Percentiles rank a stretch among this genome's conserved stretches.
phyloP scores from a whole-genome alignment of 2,888 invertebrate genomes.

The Folsomia candida region DNA sequence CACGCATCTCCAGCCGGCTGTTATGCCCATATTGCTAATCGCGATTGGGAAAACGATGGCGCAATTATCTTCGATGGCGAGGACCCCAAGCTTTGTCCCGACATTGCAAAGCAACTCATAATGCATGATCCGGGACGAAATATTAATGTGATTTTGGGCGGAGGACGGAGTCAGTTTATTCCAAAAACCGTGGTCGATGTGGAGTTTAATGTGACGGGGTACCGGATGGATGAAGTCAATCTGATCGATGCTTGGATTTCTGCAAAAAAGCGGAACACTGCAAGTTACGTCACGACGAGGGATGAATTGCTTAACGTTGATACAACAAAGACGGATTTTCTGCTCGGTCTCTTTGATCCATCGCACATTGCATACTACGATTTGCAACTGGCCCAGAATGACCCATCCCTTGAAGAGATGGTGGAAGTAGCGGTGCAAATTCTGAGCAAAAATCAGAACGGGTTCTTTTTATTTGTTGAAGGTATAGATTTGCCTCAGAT shows the following conservation, averaged over 20 bases:
- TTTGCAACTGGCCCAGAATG: constrained; percentile 46
- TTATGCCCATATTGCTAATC: constrained; percentile 56
- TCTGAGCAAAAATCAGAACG: constrained; percentile 63
- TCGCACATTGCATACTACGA: constrained; percentile 36
- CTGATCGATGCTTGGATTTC: constrained; percentile 65
- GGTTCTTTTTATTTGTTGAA: constrained; percentile 75
- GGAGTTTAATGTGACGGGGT: constrained; percentile 52
- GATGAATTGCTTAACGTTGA: constrained; percentile 59
- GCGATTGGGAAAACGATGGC: constrained; percentile 79
- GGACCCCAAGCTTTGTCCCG: constrained; percentile 62
- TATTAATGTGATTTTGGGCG: constrained; percentile 63
- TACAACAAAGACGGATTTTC: constrained; percentile 61
- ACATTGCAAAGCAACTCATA: constrained; percentile 78
- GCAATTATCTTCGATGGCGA: constrained; percentile 57
- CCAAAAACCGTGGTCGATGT: constrained; percentile 49
- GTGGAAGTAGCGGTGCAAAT: constrained; percentile 71
- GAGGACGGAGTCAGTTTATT: constrained; percentile 42
- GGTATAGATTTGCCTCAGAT: constrained; percentile 55
- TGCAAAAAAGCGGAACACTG: constrained; percentile 29
- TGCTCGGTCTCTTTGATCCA: constrained; percentile 60
- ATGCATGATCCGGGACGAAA: constrained; percentile 73
- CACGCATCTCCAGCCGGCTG: constrained; percentile 45
- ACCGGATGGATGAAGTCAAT: constrained; percentile 64
- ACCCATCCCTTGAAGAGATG: constrained; percentile 76
- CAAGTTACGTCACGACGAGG: constrained; percentile 61